Evolutionary conservation across 2,113 vertebrate genomes (phyloP).

Genomic region (Cromileptes altivelis): DNA sequence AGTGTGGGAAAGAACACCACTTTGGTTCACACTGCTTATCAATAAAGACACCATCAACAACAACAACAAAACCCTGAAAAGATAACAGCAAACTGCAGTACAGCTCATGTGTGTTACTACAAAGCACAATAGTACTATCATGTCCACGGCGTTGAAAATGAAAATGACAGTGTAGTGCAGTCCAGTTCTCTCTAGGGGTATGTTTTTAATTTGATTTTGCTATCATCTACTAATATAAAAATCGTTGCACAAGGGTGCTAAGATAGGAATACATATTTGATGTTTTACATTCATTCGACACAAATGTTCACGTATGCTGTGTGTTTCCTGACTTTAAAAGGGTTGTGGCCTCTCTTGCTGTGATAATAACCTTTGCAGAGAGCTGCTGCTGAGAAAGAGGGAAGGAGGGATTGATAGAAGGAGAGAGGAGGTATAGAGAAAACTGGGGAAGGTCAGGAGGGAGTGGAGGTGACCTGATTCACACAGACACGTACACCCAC

Average conservation of each 20-base stretch:
- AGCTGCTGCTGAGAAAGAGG: constrained; percentile 35
- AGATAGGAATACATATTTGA: neutral
- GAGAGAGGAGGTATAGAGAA: constrained; percentile 51
- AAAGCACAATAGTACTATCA: constrained; percentile 1
- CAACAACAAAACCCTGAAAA: constrained; percentile 2
- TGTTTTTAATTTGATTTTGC: constrained; percentile 25
- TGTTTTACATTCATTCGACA: neutral
- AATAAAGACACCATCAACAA: neutral
- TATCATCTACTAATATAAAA: neutral
- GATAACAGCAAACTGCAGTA: constrained; percentile 8
- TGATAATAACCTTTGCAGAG: constrained; percentile 52
- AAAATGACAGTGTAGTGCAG: neutral
- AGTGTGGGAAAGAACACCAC: constrained; percentile 7
- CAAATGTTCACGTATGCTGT: neutral
- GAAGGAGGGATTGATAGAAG: constrained; percentile 21
- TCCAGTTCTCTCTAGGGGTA: neutral
- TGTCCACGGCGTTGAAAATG: neutral
- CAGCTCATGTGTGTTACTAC: neutral
- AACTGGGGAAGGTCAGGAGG: constrained; percentile 73
- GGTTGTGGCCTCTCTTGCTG: constrained; percentile 25
- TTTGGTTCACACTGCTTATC: constrained; percentile 25
- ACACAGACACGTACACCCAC: constrained; percentile 10
- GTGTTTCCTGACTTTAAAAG: constrained; percentile 26
- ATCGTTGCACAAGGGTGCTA: neutral
- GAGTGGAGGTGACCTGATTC: constrained; percentile 75